Evolutionary conservation across 2,113 vertebrate genomes (phyloP).

Genomic region (Coturnix japonica): DNA sequence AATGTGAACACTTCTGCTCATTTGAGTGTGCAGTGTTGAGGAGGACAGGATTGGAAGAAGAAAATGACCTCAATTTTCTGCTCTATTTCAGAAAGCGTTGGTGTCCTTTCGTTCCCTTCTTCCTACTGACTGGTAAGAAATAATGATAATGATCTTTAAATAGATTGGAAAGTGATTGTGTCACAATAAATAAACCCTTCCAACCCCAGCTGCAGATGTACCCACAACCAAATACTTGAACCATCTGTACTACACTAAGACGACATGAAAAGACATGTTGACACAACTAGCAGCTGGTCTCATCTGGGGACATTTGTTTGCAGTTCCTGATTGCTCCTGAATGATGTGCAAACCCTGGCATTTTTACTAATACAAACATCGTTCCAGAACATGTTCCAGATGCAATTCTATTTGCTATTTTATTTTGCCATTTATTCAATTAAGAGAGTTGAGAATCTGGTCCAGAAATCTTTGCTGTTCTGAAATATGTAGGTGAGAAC

Average conservation of each 20-base stretch:
- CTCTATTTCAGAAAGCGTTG: conserved; percentile 20
- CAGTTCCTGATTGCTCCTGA: not conserved
- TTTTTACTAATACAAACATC: not conserved
- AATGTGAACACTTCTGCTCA: not conserved
- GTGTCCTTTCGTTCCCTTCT: not conserved
- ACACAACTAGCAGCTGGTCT: not conserved
- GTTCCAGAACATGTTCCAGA: not conserved
- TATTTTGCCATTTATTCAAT: not conserved
- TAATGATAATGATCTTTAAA: not conserved
- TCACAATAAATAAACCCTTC: not conserved
- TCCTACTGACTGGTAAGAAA: conserved; percentile 8
- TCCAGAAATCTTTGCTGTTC: not conserved
- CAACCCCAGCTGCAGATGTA: not conserved
- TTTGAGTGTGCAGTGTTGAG: not conserved
- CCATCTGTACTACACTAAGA: not conserved
- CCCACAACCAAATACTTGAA: conserved; percentile 15
- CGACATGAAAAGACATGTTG: not conserved
- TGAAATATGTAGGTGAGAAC: not conserved
- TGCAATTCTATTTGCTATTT: not conserved
- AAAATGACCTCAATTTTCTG: conserved; percentile 1
- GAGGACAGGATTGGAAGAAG: not conserved
- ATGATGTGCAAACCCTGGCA: not conserved
- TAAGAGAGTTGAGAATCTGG: not conserved
- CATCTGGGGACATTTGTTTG: not conserved
- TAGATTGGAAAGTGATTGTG: not conserved